These are phyloP conservation scores for Greenwoodochromis staneri DNA, from an alignment of 2,113 vertebrate genomes.

Conservation along the genomic window DNA sequence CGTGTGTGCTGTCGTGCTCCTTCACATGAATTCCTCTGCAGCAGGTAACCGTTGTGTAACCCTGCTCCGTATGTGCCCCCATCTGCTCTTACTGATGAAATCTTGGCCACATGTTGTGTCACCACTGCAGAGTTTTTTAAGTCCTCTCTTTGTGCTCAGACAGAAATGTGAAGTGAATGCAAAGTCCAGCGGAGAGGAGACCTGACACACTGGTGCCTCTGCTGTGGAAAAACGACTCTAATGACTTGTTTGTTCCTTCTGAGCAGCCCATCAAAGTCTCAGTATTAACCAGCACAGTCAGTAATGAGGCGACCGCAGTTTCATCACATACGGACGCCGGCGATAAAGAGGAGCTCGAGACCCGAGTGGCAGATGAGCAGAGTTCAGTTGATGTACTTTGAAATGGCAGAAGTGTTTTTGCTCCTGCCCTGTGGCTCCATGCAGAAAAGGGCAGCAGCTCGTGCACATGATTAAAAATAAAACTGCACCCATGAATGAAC, in stretches of 20 bases:
- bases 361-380: not conserved
- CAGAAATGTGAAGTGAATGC: not conserved
- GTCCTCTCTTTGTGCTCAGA: not conserved
- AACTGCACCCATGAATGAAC: not conserved
- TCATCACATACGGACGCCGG: slow-evolving; percentile 7
- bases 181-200: slow-evolving; percentile 5
- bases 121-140: not conserved
- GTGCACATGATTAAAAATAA: not conserved
- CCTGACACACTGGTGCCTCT: not conserved
- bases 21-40: not conserved
- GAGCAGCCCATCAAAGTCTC: slow-evolving; percentile 18
- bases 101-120: not conserved
- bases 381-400: not conserved
- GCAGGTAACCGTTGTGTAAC: not conserved
- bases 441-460: not conserved
- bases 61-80: not conserved
- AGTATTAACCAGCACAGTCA: not conserved
- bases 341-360: not conserved
- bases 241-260: slow-evolving; percentile 34
- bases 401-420: not conserved
- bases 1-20: rapidly evolving
- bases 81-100: slow-evolving; percentile 25
- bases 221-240: slow-evolving; percentile 12
- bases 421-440: not conserved
- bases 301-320: slow-evolving; percentile 4